Evolutionary conservation across 2,797 vertebrate genomes (phyloP).

Genomic region (Protonibea diacanthus): DNA sequence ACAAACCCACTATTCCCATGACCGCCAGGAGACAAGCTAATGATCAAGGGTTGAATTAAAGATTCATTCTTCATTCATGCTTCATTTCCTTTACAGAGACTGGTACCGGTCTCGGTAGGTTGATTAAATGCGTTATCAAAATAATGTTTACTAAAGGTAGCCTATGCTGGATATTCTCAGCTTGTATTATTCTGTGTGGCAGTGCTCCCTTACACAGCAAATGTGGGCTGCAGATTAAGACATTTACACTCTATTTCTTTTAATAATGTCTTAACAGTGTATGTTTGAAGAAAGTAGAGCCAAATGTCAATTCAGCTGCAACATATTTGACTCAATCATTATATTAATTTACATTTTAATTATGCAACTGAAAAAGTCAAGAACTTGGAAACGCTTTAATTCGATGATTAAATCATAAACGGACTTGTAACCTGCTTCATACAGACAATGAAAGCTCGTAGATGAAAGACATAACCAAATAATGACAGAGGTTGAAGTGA

Average conservation of each 20-base stretch:
- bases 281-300: constrained; percentile 1
- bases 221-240: neutral
- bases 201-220: neutral
- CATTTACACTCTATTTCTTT: neutral
- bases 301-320: neutral
- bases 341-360: constrained; percentile 2
- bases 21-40: constrained; percentile 3
- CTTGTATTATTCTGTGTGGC: neutral
- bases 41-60: constrained; percentile 6
- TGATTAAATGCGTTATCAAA: constrained; percentile 4
- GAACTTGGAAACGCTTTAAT: neutral
- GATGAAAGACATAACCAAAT: constrained; percentile 49
- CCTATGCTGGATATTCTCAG: neutral
- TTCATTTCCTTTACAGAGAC: constrained; percentile 5
- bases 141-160: constrained; percentile 1
- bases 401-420: neutral
- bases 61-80: neutral
- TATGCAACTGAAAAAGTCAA: neutral
- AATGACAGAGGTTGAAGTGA: constrained; percentile 39
- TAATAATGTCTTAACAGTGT: neutral
- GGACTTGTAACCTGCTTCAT: neutral
- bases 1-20: constrained; percentile 12
- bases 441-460: neutral
- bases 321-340: neutral
- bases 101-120: neutral